These are phyloP conservation scores for Panagrolaimus sp. DNA, from an alignment of 1,140 invertebrate species.

Conservation along the genomic window DNA sequence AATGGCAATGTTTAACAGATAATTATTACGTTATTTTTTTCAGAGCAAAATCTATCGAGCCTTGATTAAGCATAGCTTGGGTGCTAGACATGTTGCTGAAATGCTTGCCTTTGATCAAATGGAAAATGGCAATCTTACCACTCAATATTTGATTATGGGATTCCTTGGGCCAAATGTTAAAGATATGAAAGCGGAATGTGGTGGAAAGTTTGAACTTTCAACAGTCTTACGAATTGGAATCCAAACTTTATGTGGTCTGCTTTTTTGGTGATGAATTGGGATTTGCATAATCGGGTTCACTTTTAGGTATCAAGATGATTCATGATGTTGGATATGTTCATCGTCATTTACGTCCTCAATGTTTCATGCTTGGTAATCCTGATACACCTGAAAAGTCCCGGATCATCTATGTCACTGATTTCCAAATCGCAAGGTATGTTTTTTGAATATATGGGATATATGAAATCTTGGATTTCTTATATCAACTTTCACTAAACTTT, in stretches of 20 bases:
- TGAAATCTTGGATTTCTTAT: too few species aligned
- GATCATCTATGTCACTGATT: not conserved
- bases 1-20: too few species aligned
- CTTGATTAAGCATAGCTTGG: not conserved
- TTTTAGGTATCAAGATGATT: not conserved
- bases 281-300: too few species aligned
- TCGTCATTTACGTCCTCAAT: not conserved
- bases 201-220: not conserved
- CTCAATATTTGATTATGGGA: too few species aligned
- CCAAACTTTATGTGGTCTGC: not conserved
- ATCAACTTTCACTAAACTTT: too few species aligned
- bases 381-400: not conserved
- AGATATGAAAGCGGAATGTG: too few species aligned
- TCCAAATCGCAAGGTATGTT: not conserved
- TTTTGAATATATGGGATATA: too few species aligned
- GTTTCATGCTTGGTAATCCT: not conserved
- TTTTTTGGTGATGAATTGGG: too few species aligned
- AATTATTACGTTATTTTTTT: not conserved
- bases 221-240: not conserved
- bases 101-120: not conserved
- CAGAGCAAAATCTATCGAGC: constrained; percentile 3
- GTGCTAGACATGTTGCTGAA: not conserved
- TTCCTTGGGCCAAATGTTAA: too few species aligned
- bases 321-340: constrained; percentile 16
- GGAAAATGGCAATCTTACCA: too few species aligned